These are phyloP conservation scores for Aphidius colemani DNA, from an alignment of 2,888 invertebrate species.

Conservation along the genomic window DNA sequence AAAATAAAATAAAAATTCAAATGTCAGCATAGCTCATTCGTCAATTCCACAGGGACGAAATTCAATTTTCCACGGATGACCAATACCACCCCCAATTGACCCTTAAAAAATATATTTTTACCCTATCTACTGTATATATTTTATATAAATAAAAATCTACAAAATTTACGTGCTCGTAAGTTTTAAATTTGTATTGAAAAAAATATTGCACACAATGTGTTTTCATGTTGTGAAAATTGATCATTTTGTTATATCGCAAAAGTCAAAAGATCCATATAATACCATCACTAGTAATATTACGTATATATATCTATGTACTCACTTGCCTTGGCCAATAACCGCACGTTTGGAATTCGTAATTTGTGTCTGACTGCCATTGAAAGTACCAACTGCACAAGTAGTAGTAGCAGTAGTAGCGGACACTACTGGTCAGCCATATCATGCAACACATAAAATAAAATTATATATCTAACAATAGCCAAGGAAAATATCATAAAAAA, in stretches of 20 bases:
- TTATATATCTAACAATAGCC: too few species aligned
- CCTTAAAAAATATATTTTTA: conserved; percentile 18
- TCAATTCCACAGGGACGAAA: conserved; percentile 55
- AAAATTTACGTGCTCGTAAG: conserved; percentile 57
- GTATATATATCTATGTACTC: too few species aligned
- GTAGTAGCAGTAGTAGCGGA: too few species aligned
- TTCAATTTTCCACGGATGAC: conserved; percentile 60
- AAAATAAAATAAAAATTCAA: conserved; percentile 40
- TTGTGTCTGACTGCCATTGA: neutral
- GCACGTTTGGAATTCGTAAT: conserved; percentile 9
- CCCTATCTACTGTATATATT: conserved; percentile 21
- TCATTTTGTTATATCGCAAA: too few species aligned
- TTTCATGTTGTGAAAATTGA: neutral
- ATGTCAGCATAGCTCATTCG: conserved; percentile 56
- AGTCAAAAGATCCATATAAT: too few species aligned
- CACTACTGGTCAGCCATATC: too few species aligned
- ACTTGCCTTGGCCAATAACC: conserved; percentile 9
- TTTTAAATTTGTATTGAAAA: conserved; percentile 39
- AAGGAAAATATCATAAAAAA: too few species aligned
- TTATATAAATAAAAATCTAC: conserved; percentile 21
- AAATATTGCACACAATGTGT: neutral
- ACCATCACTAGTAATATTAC: too few species aligned
- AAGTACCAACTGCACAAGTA: too few species aligned
- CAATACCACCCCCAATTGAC: conserved; percentile 47
- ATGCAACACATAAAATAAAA: too few species aligned